Percentiles rank a stretch among this genome's conserved stretches.
Conservation (phyloP, 2,888 invertebrate genomes). For the Limulus polyphemus region DNA sequence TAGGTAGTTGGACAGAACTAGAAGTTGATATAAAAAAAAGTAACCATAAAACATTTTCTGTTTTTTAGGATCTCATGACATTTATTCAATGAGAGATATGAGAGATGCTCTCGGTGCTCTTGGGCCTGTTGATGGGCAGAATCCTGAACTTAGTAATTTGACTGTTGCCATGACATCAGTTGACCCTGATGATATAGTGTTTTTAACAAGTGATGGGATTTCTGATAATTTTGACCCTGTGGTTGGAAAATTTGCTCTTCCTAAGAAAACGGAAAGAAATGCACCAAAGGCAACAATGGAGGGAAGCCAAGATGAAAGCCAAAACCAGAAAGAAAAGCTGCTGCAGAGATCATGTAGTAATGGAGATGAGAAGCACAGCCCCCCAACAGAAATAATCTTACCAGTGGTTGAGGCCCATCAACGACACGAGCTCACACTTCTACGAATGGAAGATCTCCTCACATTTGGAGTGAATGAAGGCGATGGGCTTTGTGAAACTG, state of each 20-base stretch:
- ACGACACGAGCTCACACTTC: constrained; percentile 57
- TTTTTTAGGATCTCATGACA: constrained; percentile 60
- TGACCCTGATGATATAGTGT: constrained; percentile 66
- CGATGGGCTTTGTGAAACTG: constrained; percentile 46
- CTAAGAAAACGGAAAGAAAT: constrained; percentile 15
- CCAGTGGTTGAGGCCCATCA: constrained; percentile 60
- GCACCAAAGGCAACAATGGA: not conserved
- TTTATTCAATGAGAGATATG: constrained; percentile 69
- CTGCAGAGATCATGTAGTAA: constrained; percentile 4
- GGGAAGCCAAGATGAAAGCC: not conserved
- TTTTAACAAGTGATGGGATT: constrained; percentile 77
- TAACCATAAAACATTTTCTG: no score
- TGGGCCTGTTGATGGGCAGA: constrained; percentile 69
- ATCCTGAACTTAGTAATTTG: constrained; percentile 73
- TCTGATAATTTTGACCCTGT: constrained; percentile 86
- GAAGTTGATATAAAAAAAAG: no score
- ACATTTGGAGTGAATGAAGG: constrained; percentile 46
- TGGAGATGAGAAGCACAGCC: constrained; percentile 1
- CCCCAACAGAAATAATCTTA: constrained; percentile 31
- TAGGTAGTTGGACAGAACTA: no score
- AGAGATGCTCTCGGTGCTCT: constrained; percentile 75
- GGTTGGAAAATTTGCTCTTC: constrained; percentile 65
- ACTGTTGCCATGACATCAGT: constrained; percentile 69
- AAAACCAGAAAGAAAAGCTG: constrained; percentile 14
- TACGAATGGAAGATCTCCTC: constrained; percentile 61